A percentile compares a stretch with the other conserved stretches of the same genome.
Evolutionary conservation across 2,113 vertebrate genomes (phyloP).

Genomic region (Gila orcuttii): DNA sequence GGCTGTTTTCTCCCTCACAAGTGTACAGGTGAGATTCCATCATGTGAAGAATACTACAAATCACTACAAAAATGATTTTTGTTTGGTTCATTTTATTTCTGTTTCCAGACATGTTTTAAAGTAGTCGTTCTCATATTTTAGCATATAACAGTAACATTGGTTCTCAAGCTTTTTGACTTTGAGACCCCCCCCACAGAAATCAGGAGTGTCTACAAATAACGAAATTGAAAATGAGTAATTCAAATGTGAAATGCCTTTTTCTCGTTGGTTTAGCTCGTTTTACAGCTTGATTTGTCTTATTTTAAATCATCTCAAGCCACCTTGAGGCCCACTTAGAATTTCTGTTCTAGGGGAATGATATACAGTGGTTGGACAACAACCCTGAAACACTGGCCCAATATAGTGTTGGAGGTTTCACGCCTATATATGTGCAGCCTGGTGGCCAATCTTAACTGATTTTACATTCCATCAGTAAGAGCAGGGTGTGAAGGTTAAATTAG

Average conservation of each 20-base stretch:
- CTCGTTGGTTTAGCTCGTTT: background rate
- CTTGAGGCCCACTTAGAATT: background rate
- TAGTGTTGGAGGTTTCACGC: too few relatives aligned
- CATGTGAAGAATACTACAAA: too few relatives aligned
- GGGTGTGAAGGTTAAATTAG: too few relatives aligned
- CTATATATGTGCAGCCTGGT: too few relatives aligned
- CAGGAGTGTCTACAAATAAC: background rate
- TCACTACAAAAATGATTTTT: background rate
- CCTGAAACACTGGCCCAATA: too few relatives aligned
- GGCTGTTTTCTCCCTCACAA: background rate
- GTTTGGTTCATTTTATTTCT: background rate
- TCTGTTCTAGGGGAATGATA: background rate
- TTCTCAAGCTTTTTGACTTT: background rate
- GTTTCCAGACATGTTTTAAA: background rate
- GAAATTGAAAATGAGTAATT: too few relatives aligned
- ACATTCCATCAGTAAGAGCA: too few relatives aligned
- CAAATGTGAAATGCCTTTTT: too few relatives aligned
- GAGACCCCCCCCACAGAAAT: background rate
- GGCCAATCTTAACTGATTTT: too few relatives aligned
- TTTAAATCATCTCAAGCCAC: background rate
- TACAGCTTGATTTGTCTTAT: background rate
- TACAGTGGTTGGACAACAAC: too few relatives aligned
- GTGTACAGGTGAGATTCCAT: background rate
- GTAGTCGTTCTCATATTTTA: background rate
- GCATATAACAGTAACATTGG: background rate